Percentiles rank a stretch among this genome's conserved stretches.
These are phyloP conservation scores for Bubo bubo DNA, from an alignment of 2,113 vertebrate genomes.

Conservation along the genomic window DNA sequence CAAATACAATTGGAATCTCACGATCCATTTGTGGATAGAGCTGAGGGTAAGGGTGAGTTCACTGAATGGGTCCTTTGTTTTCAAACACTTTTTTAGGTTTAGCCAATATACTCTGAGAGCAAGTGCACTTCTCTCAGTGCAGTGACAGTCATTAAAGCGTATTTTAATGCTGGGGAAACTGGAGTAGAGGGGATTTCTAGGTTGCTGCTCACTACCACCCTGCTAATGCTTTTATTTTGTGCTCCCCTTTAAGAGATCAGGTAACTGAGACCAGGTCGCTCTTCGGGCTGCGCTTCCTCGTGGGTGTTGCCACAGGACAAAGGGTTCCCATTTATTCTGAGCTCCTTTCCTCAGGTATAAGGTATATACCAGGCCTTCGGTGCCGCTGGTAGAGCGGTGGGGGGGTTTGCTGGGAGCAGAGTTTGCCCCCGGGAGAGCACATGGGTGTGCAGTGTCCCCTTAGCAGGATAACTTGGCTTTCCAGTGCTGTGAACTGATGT, in stretches of 20 bases:
- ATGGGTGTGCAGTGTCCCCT: fast-evolving
- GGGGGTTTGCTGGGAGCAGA: not conserved
- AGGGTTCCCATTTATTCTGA: not conserved
- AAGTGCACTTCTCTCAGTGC: not conserved
- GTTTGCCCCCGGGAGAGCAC: not conserved
- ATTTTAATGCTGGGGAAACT: not conserved
- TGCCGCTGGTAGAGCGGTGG: fast-evolving
- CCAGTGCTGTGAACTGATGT: not conserved
- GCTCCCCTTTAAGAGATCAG: not conserved
- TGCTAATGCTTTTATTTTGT: not conserved
- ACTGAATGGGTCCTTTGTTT: slow-evolving; percentile 35
- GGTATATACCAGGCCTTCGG: not conserved
- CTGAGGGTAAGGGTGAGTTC: not conserved
- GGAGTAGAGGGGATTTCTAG: not conserved
- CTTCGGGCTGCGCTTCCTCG: fast-evolving
- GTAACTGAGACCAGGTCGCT: not conserved
- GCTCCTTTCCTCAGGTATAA: not conserved
- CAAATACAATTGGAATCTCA: slow-evolving; percentile 18
- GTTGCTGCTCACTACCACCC: not conserved
- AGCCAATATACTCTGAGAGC: not conserved
- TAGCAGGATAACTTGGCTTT: not conserved
- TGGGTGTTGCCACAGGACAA: not conserved
- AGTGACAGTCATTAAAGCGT: not conserved
- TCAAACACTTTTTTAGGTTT: not conserved
- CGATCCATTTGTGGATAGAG: not conserved